Evolutionary conservation across 2,888 invertebrate genomes (phyloP).

Genomic region (Dilophus febrilis): DNA sequence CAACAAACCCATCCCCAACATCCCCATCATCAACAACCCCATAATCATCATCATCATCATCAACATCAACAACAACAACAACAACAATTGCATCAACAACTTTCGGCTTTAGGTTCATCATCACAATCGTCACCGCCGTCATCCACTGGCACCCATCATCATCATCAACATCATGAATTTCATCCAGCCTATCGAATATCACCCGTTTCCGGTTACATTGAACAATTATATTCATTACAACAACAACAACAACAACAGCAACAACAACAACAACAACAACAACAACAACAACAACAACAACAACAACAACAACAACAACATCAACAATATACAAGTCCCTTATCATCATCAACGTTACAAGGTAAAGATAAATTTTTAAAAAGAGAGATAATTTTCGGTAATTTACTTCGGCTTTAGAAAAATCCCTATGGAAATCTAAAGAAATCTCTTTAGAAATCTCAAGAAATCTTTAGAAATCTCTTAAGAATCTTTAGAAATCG

Average conservation of each 20-base stretch:
- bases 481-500: no score
- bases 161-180: constrained; percentile 34
- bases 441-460: no score
- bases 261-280: neutral
- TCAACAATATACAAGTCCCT: constrained; percentile 21
- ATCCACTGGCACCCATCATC: constrained; percentile 27
- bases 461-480: no score
- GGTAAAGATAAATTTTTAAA: neutral
- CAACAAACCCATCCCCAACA: no score
- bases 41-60: no score
- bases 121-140: neutral
- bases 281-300: no score
- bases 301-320: constrained; percentile 42
- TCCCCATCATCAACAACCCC: no score
- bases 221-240: constrained; percentile 57
- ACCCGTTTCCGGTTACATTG: constrained; percentile 49
- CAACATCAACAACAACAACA: constrained; percentile 21
- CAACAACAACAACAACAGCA: constrained; percentile 48
- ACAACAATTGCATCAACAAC: constrained; percentile 21
- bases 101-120: constrained; percentile 18
- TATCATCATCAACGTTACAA: neutral
- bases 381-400: neutral
- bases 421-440: no score
- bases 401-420: no score
- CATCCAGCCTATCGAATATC: constrained; percentile 57